phyloP scores from a whole-genome alignment of 2,888 invertebrate genomes.

The Drosophila subsilvestris region DNA sequence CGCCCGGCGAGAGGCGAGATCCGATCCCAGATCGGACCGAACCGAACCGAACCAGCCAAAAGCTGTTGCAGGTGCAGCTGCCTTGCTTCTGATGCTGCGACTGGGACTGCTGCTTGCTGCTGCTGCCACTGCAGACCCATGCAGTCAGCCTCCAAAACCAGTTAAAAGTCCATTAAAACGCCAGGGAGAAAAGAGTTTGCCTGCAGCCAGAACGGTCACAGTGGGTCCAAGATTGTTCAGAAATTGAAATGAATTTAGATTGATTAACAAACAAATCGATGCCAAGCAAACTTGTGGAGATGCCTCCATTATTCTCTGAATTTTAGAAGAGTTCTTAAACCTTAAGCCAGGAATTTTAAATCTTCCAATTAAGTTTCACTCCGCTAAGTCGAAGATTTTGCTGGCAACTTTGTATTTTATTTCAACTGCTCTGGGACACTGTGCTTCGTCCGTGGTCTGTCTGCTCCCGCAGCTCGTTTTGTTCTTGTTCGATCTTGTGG shows the following conservation, averaged over 20 bases:
- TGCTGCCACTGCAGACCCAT: slow-evolving; percentile 11
- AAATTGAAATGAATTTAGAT: not conserved
- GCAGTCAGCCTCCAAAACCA: slow-evolving; percentile 64
- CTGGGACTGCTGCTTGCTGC: slow-evolving; percentile 47
- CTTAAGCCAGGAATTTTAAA: too few relatives aligned
- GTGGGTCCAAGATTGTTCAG: slow-evolving; percentile 1
- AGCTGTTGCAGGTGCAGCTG: slow-evolving; percentile 40
- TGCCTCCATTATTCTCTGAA: too few relatives aligned
- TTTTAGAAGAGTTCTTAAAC: too few relatives aligned
- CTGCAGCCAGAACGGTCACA: slow-evolving; percentile 20
- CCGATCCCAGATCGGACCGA: slow-evolving; percentile 43
- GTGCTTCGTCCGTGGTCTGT: slow-evolving; percentile 32
- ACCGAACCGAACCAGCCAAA: slow-evolving; percentile 21
- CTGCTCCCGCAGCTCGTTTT: slow-evolving; percentile 60
- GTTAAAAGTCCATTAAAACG: slow-evolving; percentile 83
- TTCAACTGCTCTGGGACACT: not conserved
- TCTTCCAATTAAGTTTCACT: not conserved
- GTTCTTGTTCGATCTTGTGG: slow-evolving; percentile 60
- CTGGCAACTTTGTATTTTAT: not conserved
- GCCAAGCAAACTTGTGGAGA: not conserved
- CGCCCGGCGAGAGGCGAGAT: slow-evolving; percentile 63
- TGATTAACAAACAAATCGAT: not conserved
- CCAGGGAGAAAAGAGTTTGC: slow-evolving; percentile 55
- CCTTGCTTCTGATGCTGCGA: slow-evolving; percentile 6
- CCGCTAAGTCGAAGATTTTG: accelerated